Evolutionary conservation across 2,797 vertebrate species (phyloP).

Genomic region (Enteromius paludinosus): DNA sequence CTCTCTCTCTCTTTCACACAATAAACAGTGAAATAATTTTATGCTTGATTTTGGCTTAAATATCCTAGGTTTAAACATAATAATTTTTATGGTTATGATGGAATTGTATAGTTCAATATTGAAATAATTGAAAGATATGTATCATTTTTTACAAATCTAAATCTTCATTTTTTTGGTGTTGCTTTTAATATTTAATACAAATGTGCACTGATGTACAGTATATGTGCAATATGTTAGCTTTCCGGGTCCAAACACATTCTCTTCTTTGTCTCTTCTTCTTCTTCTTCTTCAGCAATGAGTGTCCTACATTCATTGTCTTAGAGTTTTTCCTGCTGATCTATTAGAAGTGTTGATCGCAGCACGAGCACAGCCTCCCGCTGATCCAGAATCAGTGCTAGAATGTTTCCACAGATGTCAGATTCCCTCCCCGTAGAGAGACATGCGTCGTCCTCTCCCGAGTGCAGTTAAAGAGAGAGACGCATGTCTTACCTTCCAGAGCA

Average conservation of each 20-base stretch:
- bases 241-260: not conserved
- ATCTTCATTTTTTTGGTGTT: no score
- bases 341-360: slow-evolving; percentile 47
- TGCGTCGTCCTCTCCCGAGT: slow-evolving; percentile 37
- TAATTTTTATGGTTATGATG: not conserved
- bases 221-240: not conserved
- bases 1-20: not conserved
- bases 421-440: slow-evolving; percentile 47
- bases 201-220: not conserved
- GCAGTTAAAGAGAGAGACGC: slow-evolving; percentile 45
- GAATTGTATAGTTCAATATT: not conserved
- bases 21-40: not conserved
- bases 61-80: not conserved
- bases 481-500: slow-evolving; percentile 48
- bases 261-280: not conserved
- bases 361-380: slow-evolving; percentile 53
- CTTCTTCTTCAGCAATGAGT: not conserved
- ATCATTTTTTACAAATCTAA: no score
- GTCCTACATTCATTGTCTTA: not conserved
- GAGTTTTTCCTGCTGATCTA: slow-evolving; percentile 50
- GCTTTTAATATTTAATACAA: not conserved
- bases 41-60: no score
- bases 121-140: no score
- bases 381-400: slow-evolving; percentile 56
- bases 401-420: slow-evolving; percentile 51